Evolutionary conservation across 2,797 vertebrate species (phyloP).

Genomic region (Pseudochromis fuscus): DNA sequence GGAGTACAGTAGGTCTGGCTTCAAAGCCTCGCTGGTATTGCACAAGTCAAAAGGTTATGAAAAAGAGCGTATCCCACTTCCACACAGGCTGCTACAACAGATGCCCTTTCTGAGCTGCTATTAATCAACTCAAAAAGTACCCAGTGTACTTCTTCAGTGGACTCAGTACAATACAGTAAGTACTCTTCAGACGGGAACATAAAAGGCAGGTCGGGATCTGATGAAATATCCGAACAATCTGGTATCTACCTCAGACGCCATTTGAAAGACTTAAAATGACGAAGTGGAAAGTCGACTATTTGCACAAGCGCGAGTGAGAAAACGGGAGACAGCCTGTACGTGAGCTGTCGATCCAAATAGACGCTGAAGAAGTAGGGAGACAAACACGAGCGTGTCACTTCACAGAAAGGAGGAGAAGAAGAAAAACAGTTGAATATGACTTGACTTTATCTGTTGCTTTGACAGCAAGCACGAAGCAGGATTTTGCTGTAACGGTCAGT

Average conservation of each 20-base stretch:
- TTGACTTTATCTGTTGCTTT: neutral
- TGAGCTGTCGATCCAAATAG: slow-evolving; percentile 7
- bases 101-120: slow-evolving; percentile 11
- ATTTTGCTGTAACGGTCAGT: neutral
- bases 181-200: slow-evolving; percentile 12
- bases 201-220: slow-evolving; percentile 10
- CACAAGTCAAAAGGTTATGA: slow-evolving; percentile 16
- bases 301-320: slow-evolving; percentile 8
- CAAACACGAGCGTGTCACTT: slow-evolving; percentile 13
- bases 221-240: slow-evolving; percentile 29
- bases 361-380: neutral
- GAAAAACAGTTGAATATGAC: neutral
- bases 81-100: neutral
- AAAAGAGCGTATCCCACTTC: neutral
- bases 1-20: neutral
- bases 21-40: slow-evolving; percentile 19
- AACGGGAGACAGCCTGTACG: slow-evolving; percentile 1
- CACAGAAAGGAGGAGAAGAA: too few relatives aligned
- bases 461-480: neutral
- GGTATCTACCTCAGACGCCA: slow-evolving; percentile 4
- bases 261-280: slow-evolving; percentile 30
- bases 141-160: slow-evolving; percentile 12
- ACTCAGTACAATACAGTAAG: neutral
- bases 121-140: slow-evolving; percentile 31
- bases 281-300: slow-evolving; percentile 26